Evolutionary conservation across 2,888 invertebrate species (phyloP), one percentile per base, ranked within the genome.

Genomic region (Liodrosophila aerea): DNA sequence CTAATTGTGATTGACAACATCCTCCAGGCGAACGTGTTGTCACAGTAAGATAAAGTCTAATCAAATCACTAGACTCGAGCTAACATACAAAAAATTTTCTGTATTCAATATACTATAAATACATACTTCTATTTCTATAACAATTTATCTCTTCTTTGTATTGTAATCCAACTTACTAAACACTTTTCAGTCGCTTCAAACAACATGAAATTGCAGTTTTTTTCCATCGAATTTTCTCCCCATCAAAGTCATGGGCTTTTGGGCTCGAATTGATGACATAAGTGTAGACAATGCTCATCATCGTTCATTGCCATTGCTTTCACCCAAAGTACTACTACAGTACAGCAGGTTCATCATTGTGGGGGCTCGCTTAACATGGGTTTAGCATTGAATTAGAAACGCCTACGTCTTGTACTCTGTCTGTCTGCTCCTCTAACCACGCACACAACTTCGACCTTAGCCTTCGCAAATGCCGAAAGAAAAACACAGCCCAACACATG

Each of bases 381-480:
- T 63, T 70, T 67, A 84, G 71, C 77, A 77, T 84, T 77, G 85
- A 80, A 63, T 73, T 76, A 64, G 41, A 64, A 73, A 77, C 71
- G 59, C 85, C 85, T 68, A 70, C 77, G 34, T 16, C 27, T 52
- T 18, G 8, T 30, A 34, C 40, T 16, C 30, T n/a, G n/a, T n/a
- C n/a, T n/a, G n/a, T n/a, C n/a, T 13, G 7, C 45, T 41, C 52
- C 50, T 41, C 47, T 56, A 47, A 41, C 60, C 54, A 64, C 57
- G 37, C 54, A 62, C 18, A 37, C 16, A 51, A 27, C 43, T 7
- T 11, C 57, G 75, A 75, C 78, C 78, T 82, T 85, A 85, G 78
- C 78, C 78, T 78, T 85, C 75, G 73, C 46, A 45, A 16, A n/a
- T n/a, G 18, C 16, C 16, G n/a, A 65, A 52, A 71, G 56, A 51